Evolutionary conservation across 2,888 invertebrate species (phyloP), one percentile per base, ranked within the genome.

Genomic region (Hartigia nigra): DNA sequence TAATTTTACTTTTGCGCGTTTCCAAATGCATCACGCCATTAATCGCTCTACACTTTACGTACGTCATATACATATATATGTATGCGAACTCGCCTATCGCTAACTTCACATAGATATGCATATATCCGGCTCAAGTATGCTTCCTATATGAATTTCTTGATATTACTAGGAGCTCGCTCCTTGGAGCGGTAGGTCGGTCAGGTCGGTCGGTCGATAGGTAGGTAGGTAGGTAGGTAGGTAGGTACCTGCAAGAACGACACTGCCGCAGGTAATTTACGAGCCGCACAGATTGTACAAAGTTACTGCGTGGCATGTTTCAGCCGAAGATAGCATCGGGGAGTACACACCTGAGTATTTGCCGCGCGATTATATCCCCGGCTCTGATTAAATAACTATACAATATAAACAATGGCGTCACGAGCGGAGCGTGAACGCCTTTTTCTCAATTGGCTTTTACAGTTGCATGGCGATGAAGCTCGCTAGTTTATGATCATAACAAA

Each of bases 351-450:
- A 85, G 78, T 81, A 80, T 78, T 75, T 76, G 78, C 76, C 76
- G 76, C 78, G 79, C 81, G 81, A 77, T 74, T 75, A 77, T 76
- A 81, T 31, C 76, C 81, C 81, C 78, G 82, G 78, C 76, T 78
- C 80, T 80, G 84, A 84, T 84, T 85, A 86, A 86, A 87, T 82
- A 85, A 86, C 82, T 83, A 81, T 84, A 82, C 84, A 82, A 81
- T 74, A 77, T 82, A 81, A 82, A 82, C 85, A 81, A 55, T 69
- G 72, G 23, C 55, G 55, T 55, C 55, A 55, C 55, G 23, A 55
- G 55, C 9, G 23, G 55, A 55, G 55, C 23, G 55, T 14, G 55
- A 55, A 55, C 3, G 55, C 2, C 55, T 55, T 55, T 55, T 55
- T 9, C 55, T 55, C 23, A 23, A 23, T 5, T 55, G 55, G 9